A percentile compares a stretch with the other conserved stretches of the same genome.
Conservation (phyloP, 2,113 vertebrate species). For the Hippocampus zosterae region DNA sequence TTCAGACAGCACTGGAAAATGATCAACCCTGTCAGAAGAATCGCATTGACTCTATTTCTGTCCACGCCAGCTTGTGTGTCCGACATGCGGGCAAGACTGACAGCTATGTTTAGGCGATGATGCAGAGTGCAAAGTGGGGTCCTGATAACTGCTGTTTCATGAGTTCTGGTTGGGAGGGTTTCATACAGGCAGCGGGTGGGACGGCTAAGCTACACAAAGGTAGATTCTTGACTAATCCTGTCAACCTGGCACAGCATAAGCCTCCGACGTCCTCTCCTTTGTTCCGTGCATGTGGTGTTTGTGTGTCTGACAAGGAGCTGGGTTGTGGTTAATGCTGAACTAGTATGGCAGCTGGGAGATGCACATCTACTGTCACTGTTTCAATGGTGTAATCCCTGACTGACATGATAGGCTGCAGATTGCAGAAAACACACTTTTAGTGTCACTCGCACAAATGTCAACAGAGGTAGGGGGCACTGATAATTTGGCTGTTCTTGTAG, state of each 20-base stretch:
- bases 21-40: constrained; percentile 44
- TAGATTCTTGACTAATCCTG: constrained; percentile 51
- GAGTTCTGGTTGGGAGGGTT: constrained; percentile 19
- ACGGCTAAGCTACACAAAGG: constrained; percentile 56
- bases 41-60: constrained; percentile 40
- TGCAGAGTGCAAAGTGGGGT: constrained; percentile 14
- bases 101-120: constrained; percentile 32
- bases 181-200: constrained; percentile 45
- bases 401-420: constrained; percentile 59
- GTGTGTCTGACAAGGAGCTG: constrained; percentile 37
- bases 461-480: constrained; percentile 25
- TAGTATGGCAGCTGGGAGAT: constrained; percentile 33
- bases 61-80: constrained; percentile 21
- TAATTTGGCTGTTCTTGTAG: constrained; percentile 45
- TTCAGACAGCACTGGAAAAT: constrained; percentile 37
- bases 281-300: constrained; percentile 34
- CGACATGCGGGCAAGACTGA: constrained; percentile 23
- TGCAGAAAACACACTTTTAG: constrained; percentile 47
- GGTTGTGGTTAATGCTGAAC: constrained; percentile 57
- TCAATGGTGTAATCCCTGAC: constrained; percentile 52
- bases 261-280: constrained; percentile 37
- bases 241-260: constrained; percentile 33
- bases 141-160: constrained; percentile 31
- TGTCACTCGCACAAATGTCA: constrained; percentile 19
- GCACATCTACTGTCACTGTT: constrained; percentile 46